Percentiles rank a stretch among this genome's conserved stretches.
phyloP scores from a whole-genome alignment of 1,140 invertebrate genomes.

The Magallana angulata region DNA sequence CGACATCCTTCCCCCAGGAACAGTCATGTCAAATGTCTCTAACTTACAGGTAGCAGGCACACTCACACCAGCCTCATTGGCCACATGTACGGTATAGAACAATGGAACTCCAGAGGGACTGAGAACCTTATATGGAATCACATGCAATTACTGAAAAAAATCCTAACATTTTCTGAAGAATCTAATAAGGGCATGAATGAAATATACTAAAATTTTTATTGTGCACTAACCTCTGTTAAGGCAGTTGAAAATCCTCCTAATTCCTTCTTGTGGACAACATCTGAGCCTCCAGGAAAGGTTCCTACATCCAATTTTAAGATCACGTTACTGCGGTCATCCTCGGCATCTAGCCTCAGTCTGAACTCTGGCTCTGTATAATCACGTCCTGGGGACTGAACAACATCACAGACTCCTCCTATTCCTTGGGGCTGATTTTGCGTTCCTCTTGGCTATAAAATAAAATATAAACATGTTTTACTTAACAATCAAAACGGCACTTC shows the following conservation, averaged over 20 bases:
- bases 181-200: too few relatives aligned
- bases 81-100: slow-evolving; percentile 63
- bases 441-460: not conserved
- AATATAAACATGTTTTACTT: not conserved
- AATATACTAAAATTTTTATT: not conserved
- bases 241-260: slow-evolving; percentile 60
- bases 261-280: slow-evolving; percentile 55
- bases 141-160: not conserved
- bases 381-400: slow-evolving; percentile 53
- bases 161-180: not conserved
- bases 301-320: slow-evolving; percentile 57
- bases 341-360: slow-evolving; percentile 55
- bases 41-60: slow-evolving; percentile 61
- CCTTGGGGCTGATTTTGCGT: not conserved
- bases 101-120: slow-evolving; percentile 54
- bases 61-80: slow-evolving; percentile 59
- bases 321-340: slow-evolving; percentile 64
- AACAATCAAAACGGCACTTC: not conserved
- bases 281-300: slow-evolving; percentile 59
- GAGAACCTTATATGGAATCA: slow-evolving; percentile 37
- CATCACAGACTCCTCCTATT: slow-evolving; percentile 50
- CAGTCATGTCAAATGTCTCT: slow-evolving; percentile 65
- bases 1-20: slow-evolving; percentile 64
- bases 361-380: slow-evolving; percentile 65
- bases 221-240: slow-evolving; percentile 41